Evolutionary conservation across 2,113 vertebrate species (phyloP).

Genomic region (Lontra canadensis): DNA sequence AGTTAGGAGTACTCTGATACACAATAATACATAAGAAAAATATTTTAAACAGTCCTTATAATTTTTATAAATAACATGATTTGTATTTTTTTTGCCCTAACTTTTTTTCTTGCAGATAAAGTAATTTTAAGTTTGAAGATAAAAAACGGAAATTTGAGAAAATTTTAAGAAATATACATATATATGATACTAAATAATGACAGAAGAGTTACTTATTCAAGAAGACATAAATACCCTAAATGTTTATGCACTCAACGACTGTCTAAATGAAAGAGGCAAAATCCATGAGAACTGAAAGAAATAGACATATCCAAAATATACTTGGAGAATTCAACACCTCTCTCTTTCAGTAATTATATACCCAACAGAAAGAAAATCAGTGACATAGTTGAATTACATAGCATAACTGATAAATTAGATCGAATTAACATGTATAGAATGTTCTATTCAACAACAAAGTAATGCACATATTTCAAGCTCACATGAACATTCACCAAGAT

Average conservation of each 20-base stretch:
- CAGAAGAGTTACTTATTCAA: neutral
- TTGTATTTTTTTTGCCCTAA: neutral
- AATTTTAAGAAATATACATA: neutral
- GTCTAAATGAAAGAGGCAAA: neutral
- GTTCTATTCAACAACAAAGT: neutral
- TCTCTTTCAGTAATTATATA: neutral
- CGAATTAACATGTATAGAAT: neutral
- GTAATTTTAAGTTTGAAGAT: neutral
- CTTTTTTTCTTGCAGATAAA: neutral
- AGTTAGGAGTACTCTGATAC: neutral
- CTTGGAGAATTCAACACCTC: neutral
- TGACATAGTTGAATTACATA: neutral
- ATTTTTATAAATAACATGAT: neutral
- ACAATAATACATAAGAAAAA: neutral
- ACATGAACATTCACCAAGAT: neutral
- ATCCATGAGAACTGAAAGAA: neutral
- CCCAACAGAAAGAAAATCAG: neutral
- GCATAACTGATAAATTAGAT: neutral
- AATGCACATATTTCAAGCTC: neutral
- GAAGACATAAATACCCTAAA: neutral
- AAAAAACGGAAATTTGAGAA: neutral
- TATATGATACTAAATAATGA: neutral
- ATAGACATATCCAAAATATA: neutral
- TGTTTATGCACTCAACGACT: neutral
- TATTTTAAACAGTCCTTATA: neutral